Conservation (phyloP, 1,140 invertebrate genomes). For the Pteromalus puparum region DNA sequence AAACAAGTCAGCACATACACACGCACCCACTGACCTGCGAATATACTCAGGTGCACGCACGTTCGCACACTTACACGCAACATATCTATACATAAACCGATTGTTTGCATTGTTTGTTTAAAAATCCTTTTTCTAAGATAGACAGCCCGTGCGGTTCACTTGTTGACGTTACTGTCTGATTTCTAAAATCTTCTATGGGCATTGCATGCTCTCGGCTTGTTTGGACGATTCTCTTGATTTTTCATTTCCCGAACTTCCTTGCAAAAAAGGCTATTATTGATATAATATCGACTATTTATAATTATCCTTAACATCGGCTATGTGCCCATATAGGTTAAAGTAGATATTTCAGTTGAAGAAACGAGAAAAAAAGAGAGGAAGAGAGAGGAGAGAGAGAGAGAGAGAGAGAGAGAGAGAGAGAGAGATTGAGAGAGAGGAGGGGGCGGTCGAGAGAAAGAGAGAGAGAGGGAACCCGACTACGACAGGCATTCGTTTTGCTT, state of each 20-base stretch:
- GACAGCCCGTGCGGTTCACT: background rate
- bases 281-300: background rate
- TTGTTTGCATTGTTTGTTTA: background rate
- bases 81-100: no score
- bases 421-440: no score
- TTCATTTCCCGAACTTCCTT: background rate
- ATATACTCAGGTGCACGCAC: no score
- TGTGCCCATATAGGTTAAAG: background rate
- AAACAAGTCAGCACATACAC: background rate
- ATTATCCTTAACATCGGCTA: background rate
- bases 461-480: no score
- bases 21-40: background rate
- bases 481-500: background rate
- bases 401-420: background rate
- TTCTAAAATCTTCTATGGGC: background rate
- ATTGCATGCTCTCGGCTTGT: no score
- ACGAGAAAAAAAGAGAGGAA: background rate
- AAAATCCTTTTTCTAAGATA: background rate
- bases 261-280: background rate
- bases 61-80: no score
- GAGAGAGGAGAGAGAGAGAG: no score
- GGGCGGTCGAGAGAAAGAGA: background rate
- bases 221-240: no score
- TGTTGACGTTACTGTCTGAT: background rate
- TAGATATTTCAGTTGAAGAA: no score